Percentiles rank a stretch among this genome's conserved stretches.
Conservation (phyloP, 2,797 vertebrate species). For the Protosalanx chinensis region DNA sequence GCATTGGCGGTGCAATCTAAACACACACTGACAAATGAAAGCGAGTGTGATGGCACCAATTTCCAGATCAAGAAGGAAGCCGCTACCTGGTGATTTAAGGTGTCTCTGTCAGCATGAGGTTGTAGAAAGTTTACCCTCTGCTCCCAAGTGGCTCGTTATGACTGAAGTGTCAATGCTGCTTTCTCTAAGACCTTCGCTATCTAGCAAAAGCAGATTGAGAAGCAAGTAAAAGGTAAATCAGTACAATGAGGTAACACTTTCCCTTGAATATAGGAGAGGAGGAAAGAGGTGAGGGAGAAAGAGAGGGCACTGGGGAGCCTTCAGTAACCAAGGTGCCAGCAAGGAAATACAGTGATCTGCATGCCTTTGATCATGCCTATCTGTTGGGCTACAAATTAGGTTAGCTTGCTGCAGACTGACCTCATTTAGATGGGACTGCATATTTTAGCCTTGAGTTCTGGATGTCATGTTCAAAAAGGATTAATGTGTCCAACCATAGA, state of each 20-base stretch:
- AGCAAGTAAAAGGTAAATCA: neutral
- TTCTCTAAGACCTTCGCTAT: slow-evolving; percentile 13
- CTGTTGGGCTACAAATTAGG: neutral
- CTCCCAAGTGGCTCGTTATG: slow-evolving; percentile 36
- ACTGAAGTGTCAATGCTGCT: slow-evolving; percentile 37
- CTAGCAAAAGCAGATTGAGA: slow-evolving; percentile 14
- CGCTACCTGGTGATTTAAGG: slow-evolving; percentile 24
- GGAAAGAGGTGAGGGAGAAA: neutral
- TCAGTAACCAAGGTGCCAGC: neutral
- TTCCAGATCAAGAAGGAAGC: slow-evolving; percentile 39
- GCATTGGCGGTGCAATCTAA: slow-evolving; percentile 7
- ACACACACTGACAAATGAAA: slow-evolving; percentile 25
- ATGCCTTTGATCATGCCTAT: slow-evolving; percentile 13
- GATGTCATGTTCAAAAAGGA: slow-evolving; percentile 1
- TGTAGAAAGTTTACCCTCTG: slow-evolving; percentile 30
- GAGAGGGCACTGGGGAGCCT: neutral
- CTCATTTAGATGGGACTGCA: slow-evolving; percentile 6
- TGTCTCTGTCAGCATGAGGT: slow-evolving; percentile 29
- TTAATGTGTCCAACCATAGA: neutral
- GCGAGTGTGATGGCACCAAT: slow-evolving; percentile 17
- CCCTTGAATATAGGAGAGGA: neutral
- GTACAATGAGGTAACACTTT: too few relatives aligned
- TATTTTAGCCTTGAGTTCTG: neutral
- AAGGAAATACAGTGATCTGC: neutral
- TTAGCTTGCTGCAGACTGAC: slow-evolving; percentile 6